Percentiles rank a stretch among this genome's conserved stretches.
phyloP scores from a whole-genome alignment of 1,140 invertebrate species.

The Eriocheir sinensis region DNA sequence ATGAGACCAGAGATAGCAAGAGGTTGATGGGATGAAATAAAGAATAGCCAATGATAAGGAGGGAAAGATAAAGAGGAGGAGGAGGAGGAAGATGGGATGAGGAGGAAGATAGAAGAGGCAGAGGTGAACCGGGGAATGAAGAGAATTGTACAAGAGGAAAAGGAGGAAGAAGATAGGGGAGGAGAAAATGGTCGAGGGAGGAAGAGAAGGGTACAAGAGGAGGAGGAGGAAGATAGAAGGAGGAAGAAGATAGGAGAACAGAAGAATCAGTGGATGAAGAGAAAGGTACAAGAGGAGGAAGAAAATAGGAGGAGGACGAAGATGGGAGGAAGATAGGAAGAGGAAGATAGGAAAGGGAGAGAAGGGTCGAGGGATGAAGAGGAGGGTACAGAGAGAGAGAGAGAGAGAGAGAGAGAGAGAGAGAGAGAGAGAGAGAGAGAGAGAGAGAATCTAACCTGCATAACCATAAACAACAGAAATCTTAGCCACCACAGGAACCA shows the following conservation, averaged over 20 bases:
- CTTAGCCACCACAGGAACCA: no score
- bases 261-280: background rate
- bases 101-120: background rate
- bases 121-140: background rate
- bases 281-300: background rate
- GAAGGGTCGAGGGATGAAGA: conserved; percentile 27
- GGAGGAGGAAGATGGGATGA: background rate
- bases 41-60: background rate
- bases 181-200: background rate
- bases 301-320: background rate
- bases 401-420: conserved; percentile 45
- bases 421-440: background rate
- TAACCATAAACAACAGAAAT: no score
- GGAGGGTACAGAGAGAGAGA: conserved; percentile 43
- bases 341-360: background rate
- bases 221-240: background rate
- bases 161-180: background rate
- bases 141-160: background rate
- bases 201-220: background rate
- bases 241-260: background rate
- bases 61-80: background rate
- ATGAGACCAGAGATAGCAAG: background rate
- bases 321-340: background rate
- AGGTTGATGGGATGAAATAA: background rate
- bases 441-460: no score